Base-by-base conservation (phyloP, 2,113 vertebrate genomes). In the Ptilonorhynchus violaceus region DNA sequence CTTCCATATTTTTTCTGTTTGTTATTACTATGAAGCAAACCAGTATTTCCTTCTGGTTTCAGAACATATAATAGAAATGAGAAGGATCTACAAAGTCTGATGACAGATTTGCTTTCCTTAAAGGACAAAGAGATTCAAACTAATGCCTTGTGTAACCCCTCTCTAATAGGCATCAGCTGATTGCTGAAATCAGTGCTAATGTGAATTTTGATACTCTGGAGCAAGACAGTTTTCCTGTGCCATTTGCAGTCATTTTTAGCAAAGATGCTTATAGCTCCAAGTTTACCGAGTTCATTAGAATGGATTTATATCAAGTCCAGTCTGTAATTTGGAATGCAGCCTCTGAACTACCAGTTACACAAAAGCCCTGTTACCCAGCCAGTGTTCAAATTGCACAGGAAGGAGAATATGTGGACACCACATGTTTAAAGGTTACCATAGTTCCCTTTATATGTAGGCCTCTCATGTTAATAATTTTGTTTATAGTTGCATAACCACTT, bases 321-420 rank as follows among this genome's bases (percentile, higher is more conserved):
- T 93, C 96, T 97, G 67, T 97, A 96, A 97, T 93, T 96, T 96
- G 70, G 46, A 96, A 92, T 74, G 46, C 63, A 96, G n/a, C 28
- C 49, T 89, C 92, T 89, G 93, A 97, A 96, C 90, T 90, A 95
- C 67, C 73, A 96, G 77, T 96, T 96, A 86, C 63, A 88, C 46
- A 95, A 94, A 92, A 91, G 62, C 23, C 94, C 60, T 81, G 72
- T 93, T 96, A 94, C 64, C 62, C 91, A 95, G 95, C 84, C 95
- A 97, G 82, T 73, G 76, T 93, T 89, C 87, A 95, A 96, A 97
- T 96, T 97, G 88, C 93, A 91, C 79, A 95, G 96, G 93, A 94
- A 96, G 88, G 81, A 70, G 66, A 72, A 88, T 39, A 39, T 92
- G 89, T 94, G 91, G 93, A 96, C 60, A 96, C 92, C 93, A 96